Base-by-base conservation (phyloP, 1,140 invertebrate species). In the Drosophila grimshawi region DNA sequence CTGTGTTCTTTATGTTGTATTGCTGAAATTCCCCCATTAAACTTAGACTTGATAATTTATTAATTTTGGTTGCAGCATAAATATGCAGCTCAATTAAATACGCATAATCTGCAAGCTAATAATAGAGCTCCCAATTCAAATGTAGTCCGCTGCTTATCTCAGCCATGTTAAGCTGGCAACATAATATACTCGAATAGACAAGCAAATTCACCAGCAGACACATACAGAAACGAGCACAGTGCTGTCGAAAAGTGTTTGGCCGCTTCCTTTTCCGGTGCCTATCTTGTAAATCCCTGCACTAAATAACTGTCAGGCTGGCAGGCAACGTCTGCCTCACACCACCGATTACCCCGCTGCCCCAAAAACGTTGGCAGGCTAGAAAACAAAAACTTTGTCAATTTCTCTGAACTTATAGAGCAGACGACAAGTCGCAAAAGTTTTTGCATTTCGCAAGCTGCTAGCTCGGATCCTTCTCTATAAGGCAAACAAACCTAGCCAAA, bases 331-430 rank as follows among this genome's bases (percentile, higher is more conserved):
- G 33, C 37, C 37, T 37, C 19, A 41, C 43, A 3, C 43, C 30
- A 32, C 8, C 27, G 6, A 55, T 27, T 19, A 10, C 48, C 6
- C 33, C 52, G 3, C 19, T 29, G 29, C 29, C 35, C 7, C 33
- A 10, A 30, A 5, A 43, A 53, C 41, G 32, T 56, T 66, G 49
- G 30, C 64, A 80, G 45, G 55, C 52, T 19, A 19, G 27, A 41
- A 59, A 64, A 41, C 55, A 56, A 43, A 86, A 86, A 88, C 85
- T 88, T 88, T 88, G 82, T 80, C 83, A 89, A 83, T 88, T 88
- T 83, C 80, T 63, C 64, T 43, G 61, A 79, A 66, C 62, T 78
- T 63, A 27, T 70, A 76, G 64, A 63, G 57, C 10, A 43, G 67
- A 41, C 60, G 29, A 55, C 56, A 75, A 80, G 29, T 66, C 68